Percentiles rank a stretch among this genome's conserved stretches.
Evolutionary conservation across 2,888 invertebrate species (phyloP).

Genomic region (Teinopalpus imperialis): DNA sequence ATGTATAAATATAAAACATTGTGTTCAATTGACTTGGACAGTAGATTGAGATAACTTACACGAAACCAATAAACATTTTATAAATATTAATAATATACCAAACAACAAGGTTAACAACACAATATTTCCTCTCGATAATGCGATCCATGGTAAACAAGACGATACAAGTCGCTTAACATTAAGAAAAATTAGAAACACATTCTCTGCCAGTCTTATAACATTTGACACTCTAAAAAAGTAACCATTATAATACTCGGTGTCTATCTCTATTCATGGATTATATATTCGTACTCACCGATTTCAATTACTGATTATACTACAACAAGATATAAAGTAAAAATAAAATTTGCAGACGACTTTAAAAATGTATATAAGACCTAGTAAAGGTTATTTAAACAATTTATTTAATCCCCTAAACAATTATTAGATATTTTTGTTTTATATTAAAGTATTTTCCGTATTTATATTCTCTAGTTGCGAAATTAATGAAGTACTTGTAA

Average conservation of each 20-base stretch:
- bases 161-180: constrained; percentile 2
- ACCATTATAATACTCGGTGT: constrained; percentile 6
- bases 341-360: background rate
- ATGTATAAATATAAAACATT: background rate
- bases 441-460: too few relatives aligned
- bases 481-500: too few relatives aligned
- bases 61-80: background rate
- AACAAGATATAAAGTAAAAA: constrained; percentile 1
- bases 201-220: constrained; percentile 17
- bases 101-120: constrained; percentile 13
- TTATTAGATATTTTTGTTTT: too few relatives aligned
- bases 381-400: too few relatives aligned
- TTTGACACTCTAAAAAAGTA: constrained; percentile 1
- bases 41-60: background rate
- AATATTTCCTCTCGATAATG: background rate
- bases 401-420: too few relatives aligned
- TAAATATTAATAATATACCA: constrained; percentile 7
- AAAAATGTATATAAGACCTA: too few relatives aligned
- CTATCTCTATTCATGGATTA: too few relatives aligned
- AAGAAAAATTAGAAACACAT: background rate
- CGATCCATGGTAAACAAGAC: constrained; percentile 8
- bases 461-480: too few relatives aligned
- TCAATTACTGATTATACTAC: too few relatives aligned
- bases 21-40: constrained; percentile 24
- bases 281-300: too few relatives aligned